Conservation (phyloP, 1,140 invertebrate species). For the Philaenus spumarius region DNA sequence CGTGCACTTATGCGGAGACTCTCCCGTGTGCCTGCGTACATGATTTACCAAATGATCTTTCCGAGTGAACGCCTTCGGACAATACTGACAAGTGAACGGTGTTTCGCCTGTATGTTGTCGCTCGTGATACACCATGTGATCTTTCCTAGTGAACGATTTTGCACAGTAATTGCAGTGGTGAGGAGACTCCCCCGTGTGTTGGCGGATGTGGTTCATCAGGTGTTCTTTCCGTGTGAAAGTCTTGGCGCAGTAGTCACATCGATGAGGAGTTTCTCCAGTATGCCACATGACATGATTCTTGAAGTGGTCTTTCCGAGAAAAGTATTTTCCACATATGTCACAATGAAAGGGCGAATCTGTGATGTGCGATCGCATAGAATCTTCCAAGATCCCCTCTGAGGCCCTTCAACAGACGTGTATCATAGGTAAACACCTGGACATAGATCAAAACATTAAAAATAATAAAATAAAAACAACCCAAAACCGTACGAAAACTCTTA, state of each 20-base stretch:
- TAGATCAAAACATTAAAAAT: neutral
- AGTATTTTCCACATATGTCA: conserved; percentile 45
- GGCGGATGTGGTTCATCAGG: conserved; percentile 64
- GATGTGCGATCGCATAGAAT: conserved; percentile 11
- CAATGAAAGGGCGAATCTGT: conserved; percentile 65
- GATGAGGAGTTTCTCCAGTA: conserved; percentile 65
- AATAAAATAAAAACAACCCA: no score
- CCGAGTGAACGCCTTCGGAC: conserved; percentile 74
- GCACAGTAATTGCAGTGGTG: conserved; percentile 77
- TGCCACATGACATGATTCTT: conserved; percentile 60
- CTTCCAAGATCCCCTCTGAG: neutral
- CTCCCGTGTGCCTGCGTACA: conserved; percentile 64
- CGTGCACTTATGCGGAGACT: conserved; percentile 43
- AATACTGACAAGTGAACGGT: conserved; percentile 71
- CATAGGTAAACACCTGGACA: conserved; percentile 12
- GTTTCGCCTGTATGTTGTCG: conserved; percentile 77
- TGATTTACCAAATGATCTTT: conserved; percentile 78
- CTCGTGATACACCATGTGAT: conserved; percentile 75
- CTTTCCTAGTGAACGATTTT: conserved; percentile 75
- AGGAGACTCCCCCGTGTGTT: conserved; percentile 79
- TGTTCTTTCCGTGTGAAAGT: conserved; percentile 76
- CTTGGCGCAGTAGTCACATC: conserved; percentile 72
- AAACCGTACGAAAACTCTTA: no score
- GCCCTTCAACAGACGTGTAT: conserved; percentile 12
- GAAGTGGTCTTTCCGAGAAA: conserved; percentile 61